Evolutionary conservation across 2,888 invertebrate species (phyloP), one percentile per base, ranked within the genome.

Genomic region (Tiliacea citrago): DNA sequence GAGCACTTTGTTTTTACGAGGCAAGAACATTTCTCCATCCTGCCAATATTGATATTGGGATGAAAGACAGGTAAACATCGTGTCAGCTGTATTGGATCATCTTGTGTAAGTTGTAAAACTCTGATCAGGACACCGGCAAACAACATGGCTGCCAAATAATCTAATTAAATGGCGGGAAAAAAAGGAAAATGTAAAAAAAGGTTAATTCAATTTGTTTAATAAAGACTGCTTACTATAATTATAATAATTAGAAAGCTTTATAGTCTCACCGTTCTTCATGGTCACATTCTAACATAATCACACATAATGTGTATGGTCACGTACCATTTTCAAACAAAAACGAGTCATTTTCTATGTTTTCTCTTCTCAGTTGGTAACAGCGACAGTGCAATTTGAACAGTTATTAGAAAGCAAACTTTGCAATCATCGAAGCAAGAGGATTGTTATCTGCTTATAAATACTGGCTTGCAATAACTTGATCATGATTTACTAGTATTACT

Each of bases 361-460:
- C 92, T 91, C 92, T 88, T 77, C 62, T 67, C 47, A 29, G 68
- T 77, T 78, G 73, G 77, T 77, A 84, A 86, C 75, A 90, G 91
- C 91, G 94, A 94, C 93, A 94, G 94, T 92, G 86, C 78, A 90
- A 91, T 92, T 89, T 88, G 73, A 88, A 85, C 74, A 71, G 45
- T 71, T 71, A 90, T 91, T 94, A 93, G 92, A 93, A 93, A 93
- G 93, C 81, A 88, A 90, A 63, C 79, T 88, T 84, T 77, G 68
- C 66, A 63, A 77, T 84, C 80, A 86, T 79, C 60, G 71, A 69
- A 80, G 84, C 72, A 86, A 85, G 73, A 81, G 67, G 68, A 76
- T 72, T 72, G 61, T 68, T 75, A 75, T 63, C 71, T 77, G 63
- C 47, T 68, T 65, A 72, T 75, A 70, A 63, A 63, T 61, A 77